Base-by-base conservation (phyloP, 2,797 vertebrate genomes). In the Prunella strophiata region DNA sequence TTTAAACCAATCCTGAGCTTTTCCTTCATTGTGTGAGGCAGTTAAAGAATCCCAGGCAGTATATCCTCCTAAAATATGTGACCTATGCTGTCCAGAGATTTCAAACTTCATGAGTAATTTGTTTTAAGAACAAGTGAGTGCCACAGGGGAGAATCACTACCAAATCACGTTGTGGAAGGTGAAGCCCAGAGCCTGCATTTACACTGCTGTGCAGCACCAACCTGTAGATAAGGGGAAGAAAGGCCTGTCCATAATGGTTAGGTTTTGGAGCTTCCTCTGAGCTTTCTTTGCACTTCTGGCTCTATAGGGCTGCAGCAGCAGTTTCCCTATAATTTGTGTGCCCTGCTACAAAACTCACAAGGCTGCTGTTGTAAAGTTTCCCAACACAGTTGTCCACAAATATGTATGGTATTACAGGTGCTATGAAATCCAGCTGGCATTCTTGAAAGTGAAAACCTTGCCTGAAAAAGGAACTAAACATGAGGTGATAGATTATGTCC, bases 341-440 rank as follows among this genome's bases (percentile, higher is more conserved):
- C 10, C 43, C 23, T 63, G 19, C 9, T 66, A 42, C 0, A 70
- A 87, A 81, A 34, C 6, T 12, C 7, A 6, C 10, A 52, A 48
- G 32, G 30, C 22, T 54, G 9, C n/a, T 58, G 5, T 13, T 1
- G 0, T 32, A 32, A 83, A 48, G 15, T 73, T 78, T 42, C 25
- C 47, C 3, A 5, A 8, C 2, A 1, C 0, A 2, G 6, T 45
- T 61, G 73, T 34, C 9, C 4, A 34, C 13, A 52, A 78, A 78
- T 55, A 14, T 13, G 30, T 17, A 12, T 26, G 43, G 43, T 63
- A 84, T 86, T 62, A 32, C 4, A 72, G 40, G 10, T 16, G 10
- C 15, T 52, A 0, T 16, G 58, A 85, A 85, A 70, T 72, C 52
- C 36, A 38, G 8, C 5, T 85, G 59, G 9, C 0, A 0, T 29